These are phyloP conservation scores for Phylloscopus trochilus DNA, from an alignment of 2,113 vertebrate species.

Conservation along the genomic window DNA sequence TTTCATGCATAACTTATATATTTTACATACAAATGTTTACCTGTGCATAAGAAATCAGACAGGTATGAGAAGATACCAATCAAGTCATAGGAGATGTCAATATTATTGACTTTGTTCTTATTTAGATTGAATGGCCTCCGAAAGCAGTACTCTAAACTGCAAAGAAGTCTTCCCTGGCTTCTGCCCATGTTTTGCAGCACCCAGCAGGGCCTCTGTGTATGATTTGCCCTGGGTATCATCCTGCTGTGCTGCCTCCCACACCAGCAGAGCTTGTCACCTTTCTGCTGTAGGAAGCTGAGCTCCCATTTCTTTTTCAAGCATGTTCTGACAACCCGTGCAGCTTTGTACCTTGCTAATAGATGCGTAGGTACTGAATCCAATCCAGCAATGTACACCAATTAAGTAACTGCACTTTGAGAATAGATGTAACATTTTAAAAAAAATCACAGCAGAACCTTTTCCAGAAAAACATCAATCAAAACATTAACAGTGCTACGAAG, in stretches of 20 bases:
- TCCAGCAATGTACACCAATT: not conserved
- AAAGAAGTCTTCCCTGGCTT: not conserved
- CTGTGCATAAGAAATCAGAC: not conserved
- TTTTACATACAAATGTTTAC: not conserved
- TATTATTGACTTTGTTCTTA: not conserved
- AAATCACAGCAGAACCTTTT: not conserved
- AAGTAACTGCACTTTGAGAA: not conserved
- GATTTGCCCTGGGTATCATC: not conserved
- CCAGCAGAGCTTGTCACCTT: not conserved
- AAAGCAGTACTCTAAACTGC: not conserved
- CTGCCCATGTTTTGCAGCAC: not conserved
- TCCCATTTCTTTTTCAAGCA: not conserved
- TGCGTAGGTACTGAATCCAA: not conserved
- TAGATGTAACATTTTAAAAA: not conserved
- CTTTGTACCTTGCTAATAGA: not conserved
- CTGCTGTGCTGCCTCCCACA: not conserved
- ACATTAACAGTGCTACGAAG: not conserved
- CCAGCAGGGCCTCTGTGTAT: not conserved
- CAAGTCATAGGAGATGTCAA: not conserved
- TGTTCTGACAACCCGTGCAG: not conserved
- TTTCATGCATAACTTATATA: not conserved
- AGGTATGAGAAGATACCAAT: not conserved
- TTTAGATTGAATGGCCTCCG: not conserved
- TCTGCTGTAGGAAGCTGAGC: not conserved
- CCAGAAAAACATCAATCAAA: slow-evolving; percentile 11